Base-by-base conservation (phyloP, 2,888 invertebrate species). In the Drosophila helvetica region DNA sequence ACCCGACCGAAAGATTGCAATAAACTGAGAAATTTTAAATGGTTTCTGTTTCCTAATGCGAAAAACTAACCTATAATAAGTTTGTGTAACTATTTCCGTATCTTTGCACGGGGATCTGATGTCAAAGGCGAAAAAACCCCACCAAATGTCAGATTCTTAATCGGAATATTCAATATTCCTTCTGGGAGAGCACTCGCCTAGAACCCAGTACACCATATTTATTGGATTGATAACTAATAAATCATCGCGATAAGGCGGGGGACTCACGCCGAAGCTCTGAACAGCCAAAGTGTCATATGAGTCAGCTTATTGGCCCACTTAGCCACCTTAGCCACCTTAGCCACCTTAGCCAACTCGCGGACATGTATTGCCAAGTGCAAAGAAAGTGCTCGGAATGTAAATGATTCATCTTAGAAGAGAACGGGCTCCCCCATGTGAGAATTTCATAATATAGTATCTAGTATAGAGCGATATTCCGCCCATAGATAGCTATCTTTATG, bases 1-100 rank as follows among this genome's bases (percentile, higher is more conserved):
- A 69, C 42, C 47, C 66, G 18, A 69, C 30, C 48, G 46, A 50
- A 59, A 46, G 60, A 70, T 61, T 69, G 69, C 73, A 88, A 82
- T 86, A 78, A 82, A 85, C 47, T 42, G 50, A 65, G 43, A 58
- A 58, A 74, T 53, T 59, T 67, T 94, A 27, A 92, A 95, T 33
- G 96, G 96, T 33, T 15, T 33, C 12, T 33, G 12, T 33, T 33
- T 30, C 38, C 15, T 12, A 15, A 33, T 33, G 4, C 7, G 38
- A n/a, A 22, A 22, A 48, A 65, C n/a, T 48, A 67, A 43, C 42
- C 42, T 48, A 22, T 22, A 4, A 22, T 22, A 22, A 22, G 22
- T 22, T 22, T 22, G 0, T 22, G 22, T 22, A 22, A 22, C 22
- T 22, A 4, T 5, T 22, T 22, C 4, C 22, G 4, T 25, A 47